Evolutionary conservation across 2,113 vertebrate species (phyloP).

Genomic region (Dinomys branickii): DNA sequence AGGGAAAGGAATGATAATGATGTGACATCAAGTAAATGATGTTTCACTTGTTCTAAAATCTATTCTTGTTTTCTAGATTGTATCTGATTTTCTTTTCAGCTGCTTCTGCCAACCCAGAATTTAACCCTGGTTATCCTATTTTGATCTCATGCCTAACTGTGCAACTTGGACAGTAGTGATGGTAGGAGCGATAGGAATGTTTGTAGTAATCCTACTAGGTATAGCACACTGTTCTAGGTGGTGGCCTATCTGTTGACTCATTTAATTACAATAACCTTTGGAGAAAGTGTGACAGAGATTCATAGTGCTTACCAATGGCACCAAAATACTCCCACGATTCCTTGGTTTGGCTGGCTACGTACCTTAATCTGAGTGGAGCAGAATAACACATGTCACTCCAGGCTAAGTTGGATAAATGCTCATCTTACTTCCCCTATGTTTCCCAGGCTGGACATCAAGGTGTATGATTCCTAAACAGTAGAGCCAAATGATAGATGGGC

Average conservation of each 20-base stretch:
- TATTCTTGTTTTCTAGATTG: not conserved
- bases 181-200: not conserved
- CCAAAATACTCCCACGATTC: not conserved
- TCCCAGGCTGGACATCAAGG: not conserved
- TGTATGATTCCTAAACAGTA: not conserved
- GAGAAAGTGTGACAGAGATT: not conserved
- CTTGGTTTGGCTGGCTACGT: not conserved
- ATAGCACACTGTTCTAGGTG: not conserved
- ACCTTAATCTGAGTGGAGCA: not conserved
- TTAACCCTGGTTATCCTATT: not conserved
- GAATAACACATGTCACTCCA: not conserved
- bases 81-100: not conserved
- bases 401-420: not conserved
- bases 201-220: not conserved
- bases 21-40: not conserved
- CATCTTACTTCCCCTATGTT: not conserved
- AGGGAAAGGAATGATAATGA: not conserved
- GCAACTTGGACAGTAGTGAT: too few species aligned
- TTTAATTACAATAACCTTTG: not conserved
- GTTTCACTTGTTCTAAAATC: not conserved
- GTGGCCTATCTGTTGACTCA: not conserved
- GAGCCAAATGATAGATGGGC: not conserved
- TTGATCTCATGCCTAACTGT: not conserved
- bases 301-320: not conserved
- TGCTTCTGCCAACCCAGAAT: not conserved